Evolutionary conservation across 2,797 vertebrate genomes (phyloP), one percentile per base, ranked within the genome.

Genomic region (Saguinus oedipus): DNA sequence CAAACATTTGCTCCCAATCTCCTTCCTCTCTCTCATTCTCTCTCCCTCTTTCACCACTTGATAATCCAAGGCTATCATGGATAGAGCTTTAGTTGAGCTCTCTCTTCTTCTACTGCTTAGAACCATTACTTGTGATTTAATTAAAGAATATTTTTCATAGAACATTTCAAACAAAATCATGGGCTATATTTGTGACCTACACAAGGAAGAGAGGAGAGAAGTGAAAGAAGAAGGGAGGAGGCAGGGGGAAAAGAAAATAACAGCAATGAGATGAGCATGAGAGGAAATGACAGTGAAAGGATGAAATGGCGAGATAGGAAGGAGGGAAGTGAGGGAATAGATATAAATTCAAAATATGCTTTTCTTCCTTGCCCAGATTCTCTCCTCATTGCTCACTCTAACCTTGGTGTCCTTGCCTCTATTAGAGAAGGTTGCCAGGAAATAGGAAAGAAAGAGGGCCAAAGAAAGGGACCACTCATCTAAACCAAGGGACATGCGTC

Each of bases 1-100:
- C 33, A 85, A 33, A 61, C 0, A 5, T 36, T 50, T 2, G 12
- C 20, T 30, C 7, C 78, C 30, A 15, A 1, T 42, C 8, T 1
- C 4, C 10, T 1, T 19, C 11, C 14, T n/a, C 17, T 1, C 20
- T 48, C 19, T 26, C 10, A 2, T 1, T 13, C 2, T 2, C 2
- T 26, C 9, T 0, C 27, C 2, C 3, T 74, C 19, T 3, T 33
- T 80, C 22, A 42, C 39, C 75, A 14, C 8, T 30, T 1, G 57
- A 8, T 2, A 17, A 36, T 10, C 24, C 0, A 7, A 72, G 57
- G 48, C 27, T 30, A 24, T 1, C 30, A 19, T 9, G 72, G 48
- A 4, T 24, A 24, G 20, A 50, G n/a, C 46, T 61, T 81, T 22
- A 1, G 44, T 2, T 0, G 0, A 33, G 22, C 19, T 48, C 68